A percentile compares a stretch with the other conserved stretches of the same genome.
phyloP scores from a whole-genome alignment of 2,113 vertebrate species.

The Syrmaticus mikado region DNA sequence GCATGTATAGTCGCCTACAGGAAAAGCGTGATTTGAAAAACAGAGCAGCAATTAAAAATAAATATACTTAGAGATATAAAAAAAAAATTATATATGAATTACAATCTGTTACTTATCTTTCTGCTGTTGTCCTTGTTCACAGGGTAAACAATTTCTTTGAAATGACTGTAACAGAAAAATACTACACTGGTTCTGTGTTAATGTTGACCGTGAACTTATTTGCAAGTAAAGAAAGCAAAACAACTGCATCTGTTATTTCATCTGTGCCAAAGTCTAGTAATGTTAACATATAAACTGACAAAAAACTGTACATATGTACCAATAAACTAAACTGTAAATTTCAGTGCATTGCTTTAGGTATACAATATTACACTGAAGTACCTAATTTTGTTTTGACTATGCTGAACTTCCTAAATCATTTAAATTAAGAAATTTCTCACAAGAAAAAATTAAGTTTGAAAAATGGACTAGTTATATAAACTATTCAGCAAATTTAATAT shows the following conservation, averaged over 20 bases:
- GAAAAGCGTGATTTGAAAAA: neutral
- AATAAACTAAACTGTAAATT: neutral
- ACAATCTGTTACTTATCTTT: neutral
- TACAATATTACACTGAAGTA: neutral
- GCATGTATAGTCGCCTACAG: neutral
- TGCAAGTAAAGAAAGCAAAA: neutral
- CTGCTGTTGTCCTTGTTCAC: neutral
- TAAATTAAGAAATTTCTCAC: neutral
- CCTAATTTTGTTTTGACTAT: neutral
- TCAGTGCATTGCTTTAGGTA: neutral
- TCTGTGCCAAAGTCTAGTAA: neutral
- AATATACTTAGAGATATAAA: neutral
- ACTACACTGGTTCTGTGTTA: neutral
- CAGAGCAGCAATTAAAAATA: neutral
- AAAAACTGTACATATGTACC: neutral
- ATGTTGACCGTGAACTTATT: neutral
- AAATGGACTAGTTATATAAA: neutral
- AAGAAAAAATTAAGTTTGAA: neutral
- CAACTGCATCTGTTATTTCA: neutral
- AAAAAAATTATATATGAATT: too few relatives aligned
- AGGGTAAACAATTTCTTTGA: neutral
- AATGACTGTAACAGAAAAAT: neutral
- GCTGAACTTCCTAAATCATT: neutral
- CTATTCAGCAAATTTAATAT: neutral
- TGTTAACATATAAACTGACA: neutral